Conservation (phyloP, 2,888 invertebrate genomes). For the Acanthoscelides obtectus region DNA sequence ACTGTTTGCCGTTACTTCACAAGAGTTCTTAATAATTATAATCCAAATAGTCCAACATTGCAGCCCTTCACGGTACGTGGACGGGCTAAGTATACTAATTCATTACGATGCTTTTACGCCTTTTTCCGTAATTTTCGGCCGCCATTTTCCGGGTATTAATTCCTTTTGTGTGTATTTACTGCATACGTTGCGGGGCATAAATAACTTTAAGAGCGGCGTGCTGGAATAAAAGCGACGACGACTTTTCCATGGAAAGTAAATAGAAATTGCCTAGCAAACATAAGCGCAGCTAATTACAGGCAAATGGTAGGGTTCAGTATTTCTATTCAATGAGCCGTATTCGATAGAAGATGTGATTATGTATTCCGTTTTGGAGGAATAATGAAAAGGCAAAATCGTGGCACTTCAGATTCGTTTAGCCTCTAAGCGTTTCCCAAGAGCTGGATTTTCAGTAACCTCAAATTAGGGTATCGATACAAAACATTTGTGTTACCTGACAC, state of each 20-base stretch:
- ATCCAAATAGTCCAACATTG: no score
- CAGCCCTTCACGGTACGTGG: no score
- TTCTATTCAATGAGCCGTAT: not conserved
- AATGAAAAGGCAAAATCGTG: no score
- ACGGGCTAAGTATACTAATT: not conserved
- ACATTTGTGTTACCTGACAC: no score
- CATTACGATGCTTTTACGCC: not conserved
- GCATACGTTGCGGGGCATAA: not conserved
- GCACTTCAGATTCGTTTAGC: no score
- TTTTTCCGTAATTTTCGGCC: not conserved
- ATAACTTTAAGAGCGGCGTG: not conserved
- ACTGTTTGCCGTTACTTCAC: no score
- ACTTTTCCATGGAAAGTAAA: not conserved
- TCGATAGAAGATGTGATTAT: not conserved
- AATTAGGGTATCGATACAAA: no score
- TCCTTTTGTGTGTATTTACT: not conserved
- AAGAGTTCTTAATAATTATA: no score
- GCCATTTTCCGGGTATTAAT: not conserved
- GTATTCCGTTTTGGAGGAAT: no score
- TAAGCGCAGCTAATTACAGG: not conserved
- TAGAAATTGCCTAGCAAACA: not conserved
- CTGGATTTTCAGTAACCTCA: no score
- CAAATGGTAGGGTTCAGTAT: not conserved
- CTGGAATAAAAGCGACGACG: not conserved
- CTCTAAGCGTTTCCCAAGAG: no score